A percentile compares a stretch with the other conserved stretches of the same genome.
Conservation (phyloP, 37 sponge, comb jelly and placozoan species). For the Haliclona indistincta region DNA sequence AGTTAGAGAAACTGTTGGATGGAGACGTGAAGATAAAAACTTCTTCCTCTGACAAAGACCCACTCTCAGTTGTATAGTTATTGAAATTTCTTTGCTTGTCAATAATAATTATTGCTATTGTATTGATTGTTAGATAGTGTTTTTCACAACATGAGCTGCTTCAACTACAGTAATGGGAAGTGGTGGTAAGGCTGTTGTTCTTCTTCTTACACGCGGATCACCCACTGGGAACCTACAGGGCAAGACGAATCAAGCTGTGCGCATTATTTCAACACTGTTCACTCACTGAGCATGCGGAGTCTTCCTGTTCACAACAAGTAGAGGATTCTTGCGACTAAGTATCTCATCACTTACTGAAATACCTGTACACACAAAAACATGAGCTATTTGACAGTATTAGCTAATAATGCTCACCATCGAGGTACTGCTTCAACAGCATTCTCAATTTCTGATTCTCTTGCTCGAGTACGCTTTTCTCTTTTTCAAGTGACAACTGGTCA, state of each 20-base stretch:
- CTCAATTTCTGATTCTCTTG: slow-evolving; percentile 85
- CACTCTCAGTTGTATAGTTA: too few relatives aligned
- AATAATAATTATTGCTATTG: too few relatives aligned
- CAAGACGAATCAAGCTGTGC: neutral
- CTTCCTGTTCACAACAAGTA: slow-evolving; percentile 84
- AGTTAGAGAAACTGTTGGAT: too few relatives aligned
- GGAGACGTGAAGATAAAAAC: too few relatives aligned
- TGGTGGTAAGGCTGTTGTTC: too few relatives aligned
- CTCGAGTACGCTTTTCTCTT: slow-evolving; percentile 67
- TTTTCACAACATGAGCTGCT: slow-evolving; percentile 88
- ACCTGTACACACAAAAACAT: slow-evolving; percentile 42
- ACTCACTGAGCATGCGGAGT: slow-evolving; percentile 47
- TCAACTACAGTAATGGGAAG: slow-evolving; percentile 70
- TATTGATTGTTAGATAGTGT: slow-evolving; percentile 50
- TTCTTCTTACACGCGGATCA: slow-evolving; percentile 56
- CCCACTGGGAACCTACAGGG: slow-evolving; percentile 55
- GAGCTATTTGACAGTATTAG: neutral
- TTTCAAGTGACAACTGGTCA: slow-evolving; percentile 86
- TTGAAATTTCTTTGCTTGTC: too few relatives aligned
- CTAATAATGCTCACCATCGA: slow-evolving; percentile 74
- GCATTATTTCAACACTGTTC: neutral
- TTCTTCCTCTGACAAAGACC: too few relatives aligned
- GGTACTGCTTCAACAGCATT: slow-evolving; percentile 92
- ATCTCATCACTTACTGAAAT: slow-evolving; percentile 97
- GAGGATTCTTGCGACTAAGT: slow-evolving; percentile 84